phyloP scores from a whole-genome alignment of 2,888 invertebrate species.

The Xestia c-nigrum region DNA sequence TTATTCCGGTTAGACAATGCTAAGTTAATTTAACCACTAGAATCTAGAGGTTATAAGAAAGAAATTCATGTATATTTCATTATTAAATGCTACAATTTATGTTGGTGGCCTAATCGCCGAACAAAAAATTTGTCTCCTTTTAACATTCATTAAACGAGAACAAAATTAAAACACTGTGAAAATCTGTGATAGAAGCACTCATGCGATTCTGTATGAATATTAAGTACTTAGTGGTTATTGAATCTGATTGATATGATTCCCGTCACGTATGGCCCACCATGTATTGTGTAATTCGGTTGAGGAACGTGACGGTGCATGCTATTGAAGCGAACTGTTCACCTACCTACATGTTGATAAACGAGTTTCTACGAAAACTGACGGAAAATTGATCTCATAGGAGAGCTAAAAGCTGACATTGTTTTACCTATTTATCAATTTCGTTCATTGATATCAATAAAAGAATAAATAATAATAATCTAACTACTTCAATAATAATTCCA shows the following conservation, averaged over 20 bases:
- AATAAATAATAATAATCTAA: too few relatives aligned
- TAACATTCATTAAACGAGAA: background rate
- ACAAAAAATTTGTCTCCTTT: too few relatives aligned
- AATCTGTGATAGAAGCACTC: background rate
- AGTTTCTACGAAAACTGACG: background rate
- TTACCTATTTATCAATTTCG: background rate
- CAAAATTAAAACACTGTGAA: too few relatives aligned
- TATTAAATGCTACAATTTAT: too few relatives aligned
- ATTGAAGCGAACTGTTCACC: background rate
- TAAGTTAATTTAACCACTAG: too few relatives aligned
- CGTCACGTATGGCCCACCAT: conserved; percentile 33
- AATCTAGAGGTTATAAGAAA: too few relatives aligned
- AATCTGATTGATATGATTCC: conserved; percentile 32
- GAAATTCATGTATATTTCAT: too few relatives aligned
- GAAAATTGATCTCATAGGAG: background rate
- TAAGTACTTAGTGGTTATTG: conserved; percentile 10
- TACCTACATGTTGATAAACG: background rate
- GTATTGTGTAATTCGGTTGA: background rate
- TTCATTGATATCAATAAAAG: too few relatives aligned
- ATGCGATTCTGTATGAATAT: conserved; percentile 18
- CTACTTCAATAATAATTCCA: too few relatives aligned
- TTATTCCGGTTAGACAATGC: too few relatives aligned
- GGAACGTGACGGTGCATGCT: conserved; percentile 25
- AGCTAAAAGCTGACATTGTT: background rate
- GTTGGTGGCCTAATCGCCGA: too few relatives aligned